Base-by-base conservation (phyloP, 2,797 vertebrate genomes). In the Enteromius mattozi region DNA sequence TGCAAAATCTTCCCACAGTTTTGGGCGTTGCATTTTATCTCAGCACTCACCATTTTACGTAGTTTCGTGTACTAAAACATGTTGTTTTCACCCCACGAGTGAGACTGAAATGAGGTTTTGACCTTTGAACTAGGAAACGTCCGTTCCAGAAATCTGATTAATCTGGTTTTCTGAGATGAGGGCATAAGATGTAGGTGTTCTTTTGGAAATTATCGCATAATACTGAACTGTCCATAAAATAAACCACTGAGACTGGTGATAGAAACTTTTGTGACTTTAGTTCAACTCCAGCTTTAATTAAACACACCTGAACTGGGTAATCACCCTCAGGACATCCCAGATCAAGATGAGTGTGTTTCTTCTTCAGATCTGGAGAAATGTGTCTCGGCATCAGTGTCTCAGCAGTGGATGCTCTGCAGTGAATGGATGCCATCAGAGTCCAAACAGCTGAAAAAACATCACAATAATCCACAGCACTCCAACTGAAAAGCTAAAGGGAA, bases 1-100 rank as follows among this genome's bases (percentile, higher is more conserved):
- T 80, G 78, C 78, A 66, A 66, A 80, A 66, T n/a, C 61, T 68
- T 80, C 59, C 61, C 78, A 80, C 78, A 80, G 78, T 80, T 68
- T 80, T 12, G 19, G 61, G 27, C 19, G 30, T 45, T 24, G 35
- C 21, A 21, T 78, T 78, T 78, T 33, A 33, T 42, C 54, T 59
- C 51, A 16, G 35, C 27, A 27, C 27, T 27, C n/a, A 54, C 49
- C 30, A 4, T 75, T 54, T n/a, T n/a, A n/a, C 30, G 35, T 49
- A n/a, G 33, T 56, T 7, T 56, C 6, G 14, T 37, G 2, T 37
- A 76, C 33, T 17, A 16, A 65, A 65, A 16, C 2, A 33, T 0
- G 14, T 17, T 33, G 1, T 33, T 65, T 65, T 65, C 30, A 65
- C 14, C 27, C 6, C 27, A 17, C 63, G 14, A 65, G 3, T 33